Base-by-base conservation (phyloP, 64 coral and sea anemone genomes). In the Trachythela sp. region DNA sequence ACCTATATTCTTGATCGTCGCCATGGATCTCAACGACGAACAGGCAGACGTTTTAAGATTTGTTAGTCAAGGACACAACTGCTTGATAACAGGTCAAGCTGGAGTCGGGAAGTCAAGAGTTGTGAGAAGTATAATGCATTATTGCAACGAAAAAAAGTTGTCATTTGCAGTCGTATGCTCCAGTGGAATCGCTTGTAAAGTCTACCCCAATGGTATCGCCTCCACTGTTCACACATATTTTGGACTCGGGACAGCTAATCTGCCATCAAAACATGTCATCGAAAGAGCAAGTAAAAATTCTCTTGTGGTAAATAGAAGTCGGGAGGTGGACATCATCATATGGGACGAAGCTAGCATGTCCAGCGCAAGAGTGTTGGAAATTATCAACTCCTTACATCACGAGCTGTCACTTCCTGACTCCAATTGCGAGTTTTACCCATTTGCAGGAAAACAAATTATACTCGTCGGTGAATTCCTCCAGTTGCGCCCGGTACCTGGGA, bases 331-430 rank as follows among this genome's bases (percentile, higher is more conserved):
- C 10, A 2, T 56, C 3, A 76, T 86, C 8, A 77, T 91, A 14
- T 86, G 84, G 90, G 90, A 86, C n/a, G 89, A 91, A 24, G 83
- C 40, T 0, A 91, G 84, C 36, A 80, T 86, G 90, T 76, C 60
- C 1, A 86, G 58, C 43, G 1, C 2, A 18, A 60, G 64, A 76
- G 85, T 86, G 22, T 24, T 91, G 9, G 84, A 86, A 86, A 9
- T 91, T 36, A 60, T 70, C 1, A 86, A 86, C 52, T 15, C 33
- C 8, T 26, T 91, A 8, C 80, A 90, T 24, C 77, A 90, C 39
- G 32, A 87, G 20, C 24, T 87, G 7, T 83, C 83, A 7, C 31
- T 32, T 70, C 20, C 20, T 22, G 64, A 70, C 30, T 70, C 15
- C 41, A 43, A 49, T 77, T 36, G 86, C 40, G 68, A 87, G 29